Conservation (phyloP, 2,888 invertebrate species). For the Xanthorhoe designata region DNA sequence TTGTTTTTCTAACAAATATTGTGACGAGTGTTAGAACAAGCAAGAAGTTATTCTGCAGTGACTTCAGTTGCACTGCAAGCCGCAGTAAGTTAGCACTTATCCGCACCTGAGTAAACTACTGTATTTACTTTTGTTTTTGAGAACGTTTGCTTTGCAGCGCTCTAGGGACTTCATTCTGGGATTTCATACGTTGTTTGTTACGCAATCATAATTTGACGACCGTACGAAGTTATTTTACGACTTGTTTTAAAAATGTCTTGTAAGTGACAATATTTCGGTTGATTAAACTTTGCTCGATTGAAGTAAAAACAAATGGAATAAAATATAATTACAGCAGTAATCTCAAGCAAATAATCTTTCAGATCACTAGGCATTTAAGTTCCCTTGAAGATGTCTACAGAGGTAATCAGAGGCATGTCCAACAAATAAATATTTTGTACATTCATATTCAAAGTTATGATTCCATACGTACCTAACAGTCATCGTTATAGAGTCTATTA, state of each 20-base stretch:
- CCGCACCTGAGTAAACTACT: constrained; percentile 60
- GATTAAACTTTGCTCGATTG: background rate
- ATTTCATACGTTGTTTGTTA: constrained; percentile 37
- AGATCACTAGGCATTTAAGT: too few relatives aligned
- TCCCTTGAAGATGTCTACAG: too few relatives aligned
- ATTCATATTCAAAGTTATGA: too few relatives aligned
- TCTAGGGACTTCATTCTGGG: constrained; percentile 30
- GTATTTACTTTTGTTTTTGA: constrained; percentile 48
- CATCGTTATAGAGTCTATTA: too few relatives aligned
- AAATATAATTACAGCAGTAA: too few relatives aligned
- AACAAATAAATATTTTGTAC: too few relatives aligned
- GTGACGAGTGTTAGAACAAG: constrained; percentile 1
- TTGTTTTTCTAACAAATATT: background rate
- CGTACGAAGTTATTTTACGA: constrained; percentile 24
- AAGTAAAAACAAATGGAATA: background rate
- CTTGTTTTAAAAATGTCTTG: constrained; percentile 22
- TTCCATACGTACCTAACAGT: too few relatives aligned
- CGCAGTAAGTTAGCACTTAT: constrained; percentile 53
- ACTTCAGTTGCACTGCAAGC: constrained; percentile 38
- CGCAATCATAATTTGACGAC: constrained; percentile 31
- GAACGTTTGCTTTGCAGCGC: constrained; percentile 42
- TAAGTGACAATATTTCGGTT: constrained; percentile 7
- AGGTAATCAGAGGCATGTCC: too few relatives aligned
- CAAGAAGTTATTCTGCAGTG: constrained; percentile 3
- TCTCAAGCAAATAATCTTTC: too few relatives aligned